These are phyloP conservation scores for Pseudocheirus occidentalis DNA, from an alignment of 2,797 vertebrate genomes.

Conservation along the genomic window DNA sequence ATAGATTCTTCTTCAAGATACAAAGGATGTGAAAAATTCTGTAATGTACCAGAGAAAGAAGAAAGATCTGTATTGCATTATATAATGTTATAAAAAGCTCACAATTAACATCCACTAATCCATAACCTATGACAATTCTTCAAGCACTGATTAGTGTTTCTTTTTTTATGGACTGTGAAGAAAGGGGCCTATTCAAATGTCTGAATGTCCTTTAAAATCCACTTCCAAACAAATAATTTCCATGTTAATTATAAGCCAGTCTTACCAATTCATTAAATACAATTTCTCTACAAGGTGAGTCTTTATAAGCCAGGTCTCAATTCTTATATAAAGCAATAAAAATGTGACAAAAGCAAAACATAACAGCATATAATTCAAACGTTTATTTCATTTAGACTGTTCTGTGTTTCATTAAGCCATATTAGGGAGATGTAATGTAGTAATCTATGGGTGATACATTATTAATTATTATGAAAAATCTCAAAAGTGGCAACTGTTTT, in stretches of 20 bases:
- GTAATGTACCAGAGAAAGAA: neutral
- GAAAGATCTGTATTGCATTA: neutral
- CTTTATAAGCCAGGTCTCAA: neutral
- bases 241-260: neutral
- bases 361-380: neutral
- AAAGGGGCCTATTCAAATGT: neutral
- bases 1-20: neutral
- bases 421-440: slow-evolving; percentile 32
- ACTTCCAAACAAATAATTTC: neutral
- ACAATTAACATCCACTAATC: neutral
- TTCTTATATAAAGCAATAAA: neutral
- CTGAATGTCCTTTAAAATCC: neutral
- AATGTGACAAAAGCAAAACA: neutral
- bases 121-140: neutral
- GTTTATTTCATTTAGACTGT: neutral
- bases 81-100: neutral
- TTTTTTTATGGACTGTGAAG: neutral
- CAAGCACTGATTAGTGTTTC: neutral
- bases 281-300: neutral
- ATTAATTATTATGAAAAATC: slow-evolving; percentile 44
- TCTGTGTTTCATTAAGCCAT: slow-evolving; percentile 20
- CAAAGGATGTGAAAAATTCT: neutral
- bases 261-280: neutral
- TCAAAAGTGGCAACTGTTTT: slow-evolving; percentile 49
- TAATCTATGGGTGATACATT: slow-evolving; percentile 56